phyloP scores from a whole-genome alignment of 1,140 invertebrate genomes.

The Steinernema feltiae region DNA sequence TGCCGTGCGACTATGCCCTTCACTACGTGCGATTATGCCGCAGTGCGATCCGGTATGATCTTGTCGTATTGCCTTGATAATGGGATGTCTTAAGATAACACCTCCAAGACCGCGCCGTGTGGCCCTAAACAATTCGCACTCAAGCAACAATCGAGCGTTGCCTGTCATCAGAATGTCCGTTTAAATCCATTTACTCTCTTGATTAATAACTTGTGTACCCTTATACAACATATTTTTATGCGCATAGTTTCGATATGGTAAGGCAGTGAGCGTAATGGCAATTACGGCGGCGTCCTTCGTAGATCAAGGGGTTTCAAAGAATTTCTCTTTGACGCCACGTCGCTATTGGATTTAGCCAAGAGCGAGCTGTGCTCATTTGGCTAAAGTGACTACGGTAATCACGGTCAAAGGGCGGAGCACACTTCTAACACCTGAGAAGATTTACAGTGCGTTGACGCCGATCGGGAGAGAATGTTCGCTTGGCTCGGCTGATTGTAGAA shows the following conservation, averaged over 20 bases:
- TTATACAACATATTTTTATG: neutral
- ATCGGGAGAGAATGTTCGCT: neutral
- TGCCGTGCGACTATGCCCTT: neutral
- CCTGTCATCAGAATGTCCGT: neutral
- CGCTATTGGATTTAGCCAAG: neutral
- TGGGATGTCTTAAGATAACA: neutral
- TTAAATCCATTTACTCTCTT: neutral
- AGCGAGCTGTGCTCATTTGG: neutral
- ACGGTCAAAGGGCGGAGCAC: neutral
- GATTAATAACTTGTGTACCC: neutral
- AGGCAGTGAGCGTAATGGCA: slow-evolving; percentile 1
- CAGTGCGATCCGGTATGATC: neutral
- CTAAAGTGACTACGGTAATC: neutral
- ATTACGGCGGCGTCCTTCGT: neutral
- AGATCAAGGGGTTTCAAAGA: neutral
- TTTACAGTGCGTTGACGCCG: neutral
- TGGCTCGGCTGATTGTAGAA: slow-evolving; percentile 8
- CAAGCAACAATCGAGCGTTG: neutral
- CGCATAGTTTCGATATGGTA: neutral
- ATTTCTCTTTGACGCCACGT: neutral
- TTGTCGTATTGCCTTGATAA: neutral
- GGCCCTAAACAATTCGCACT: neutral
- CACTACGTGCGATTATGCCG: neutral
- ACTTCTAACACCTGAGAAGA: slow-evolving; percentile 3
- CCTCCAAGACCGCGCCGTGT: neutral